Base-by-base conservation (phyloP, 2,797 vertebrate genomes). In the Echiichthys vipera region DNA sequence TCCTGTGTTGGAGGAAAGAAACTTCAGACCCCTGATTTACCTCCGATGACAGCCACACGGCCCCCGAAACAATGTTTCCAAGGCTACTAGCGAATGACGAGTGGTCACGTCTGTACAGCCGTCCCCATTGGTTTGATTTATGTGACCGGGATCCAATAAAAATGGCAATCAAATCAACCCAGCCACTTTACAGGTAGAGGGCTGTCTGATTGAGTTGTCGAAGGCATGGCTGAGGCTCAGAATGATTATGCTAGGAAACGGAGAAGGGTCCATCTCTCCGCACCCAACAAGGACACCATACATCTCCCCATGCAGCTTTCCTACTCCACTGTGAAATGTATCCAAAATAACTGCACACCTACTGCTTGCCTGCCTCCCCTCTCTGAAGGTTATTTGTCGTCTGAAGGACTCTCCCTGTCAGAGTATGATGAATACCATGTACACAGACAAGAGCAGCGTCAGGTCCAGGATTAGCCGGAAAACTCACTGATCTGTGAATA, bases 401-500 rank as follows among this genome's bases (percentile, higher is more conserved):
- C 96, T 98, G 97, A 99, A 99, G 98, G 98, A 99, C 98, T 98
- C 96, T 95, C 94, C 95, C 98, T 99, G 98, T 99, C 98, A 99
- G 97, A 93, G 95, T 93, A 97, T 99, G 98, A 99, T 99, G 97
- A 99, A 99, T 99, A 97, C 97, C 96, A 96, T 97, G 97, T 98
- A 97, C 96, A 96, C 96, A 98, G 97, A 98, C 96, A 97, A 89
- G 96, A 97, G 96, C 96, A 95, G 96, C 96, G 96, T 97, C 97
- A 97, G 95, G 96, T 96, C 96, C 95, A 93, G 96, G 98, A 99
- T 99, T 98, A 98, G 97, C 97, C 90, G 95, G 97, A 98, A 99
- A 99, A 98, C 96, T 95, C 96, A 99, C 97, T 99, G 98, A 99
- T 99, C 98, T 99, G 97, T 99, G 97, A 99, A 99, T 98, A 99